phyloP scores from a whole-genome alignment of 2,888 invertebrate species.

The Nemotelus pantherinus region DNA sequence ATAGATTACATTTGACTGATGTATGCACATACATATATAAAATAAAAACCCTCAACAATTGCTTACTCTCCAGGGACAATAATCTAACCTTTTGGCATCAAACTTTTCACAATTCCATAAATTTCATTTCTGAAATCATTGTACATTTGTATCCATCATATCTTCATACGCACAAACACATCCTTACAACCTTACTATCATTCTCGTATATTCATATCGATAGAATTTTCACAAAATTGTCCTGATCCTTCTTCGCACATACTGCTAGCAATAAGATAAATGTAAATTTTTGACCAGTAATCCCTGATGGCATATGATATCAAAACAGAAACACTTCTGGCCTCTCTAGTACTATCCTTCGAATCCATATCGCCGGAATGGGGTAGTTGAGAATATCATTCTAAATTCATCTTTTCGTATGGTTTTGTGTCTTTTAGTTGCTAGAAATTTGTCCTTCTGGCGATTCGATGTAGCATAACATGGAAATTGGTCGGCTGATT shows the following conservation, averaged over 20 bases:
- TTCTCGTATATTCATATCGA: background rate
- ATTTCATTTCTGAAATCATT: constrained; percentile 18
- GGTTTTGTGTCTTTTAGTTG: background rate
- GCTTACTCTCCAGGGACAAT: constrained; percentile 14
- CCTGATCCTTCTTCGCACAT: background rate
- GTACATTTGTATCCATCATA: background rate
- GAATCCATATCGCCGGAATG: background rate
- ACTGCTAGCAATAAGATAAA: background rate
- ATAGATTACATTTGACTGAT: background rate
- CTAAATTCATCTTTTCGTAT: background rate
- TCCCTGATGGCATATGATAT: constrained; percentile 34
- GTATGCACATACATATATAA: constrained; percentile 14
- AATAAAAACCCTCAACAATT: constrained; percentile 16
- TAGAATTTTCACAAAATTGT: background rate
- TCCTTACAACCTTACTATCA: no score
- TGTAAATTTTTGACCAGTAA: constrained; percentile 38
- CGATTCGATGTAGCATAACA: background rate
- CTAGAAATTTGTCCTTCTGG: background rate
- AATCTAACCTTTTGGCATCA: constrained; percentile 13
- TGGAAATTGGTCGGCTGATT: no score
- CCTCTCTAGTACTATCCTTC: constrained; percentile 2
- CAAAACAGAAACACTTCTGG: constrained; percentile 30
- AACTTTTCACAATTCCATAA: constrained; percentile 31
- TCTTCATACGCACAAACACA: no score
- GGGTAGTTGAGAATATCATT: background rate